Conservation (phyloP, 2,888 invertebrate genomes). For the Perdita meconis region DNA sequence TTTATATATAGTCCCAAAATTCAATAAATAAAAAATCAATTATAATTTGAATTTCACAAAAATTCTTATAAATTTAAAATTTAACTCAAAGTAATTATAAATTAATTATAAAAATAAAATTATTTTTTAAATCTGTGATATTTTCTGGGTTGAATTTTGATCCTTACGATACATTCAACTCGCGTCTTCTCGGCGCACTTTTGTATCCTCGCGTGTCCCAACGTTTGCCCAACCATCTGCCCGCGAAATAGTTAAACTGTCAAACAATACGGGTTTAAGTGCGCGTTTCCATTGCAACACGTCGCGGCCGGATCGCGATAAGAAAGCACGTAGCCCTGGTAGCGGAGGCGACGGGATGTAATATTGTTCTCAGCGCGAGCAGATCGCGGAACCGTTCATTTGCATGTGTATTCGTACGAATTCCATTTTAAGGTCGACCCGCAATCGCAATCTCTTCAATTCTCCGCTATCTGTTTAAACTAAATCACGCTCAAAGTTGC, state of each 20-base stretch:
- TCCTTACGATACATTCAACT: too few species aligned
- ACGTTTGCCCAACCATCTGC: slow-evolving; percentile 8
- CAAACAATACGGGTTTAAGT: slow-evolving; percentile 23
- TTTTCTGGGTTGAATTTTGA: too few species aligned
- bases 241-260: slow-evolving; percentile 24
- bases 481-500: slow-evolving; percentile 18
- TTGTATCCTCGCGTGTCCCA: not conserved
- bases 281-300: slow-evolving; percentile 17
- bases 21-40: too few species aligned
- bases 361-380: slow-evolving; percentile 32
- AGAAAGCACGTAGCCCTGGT: not conserved
- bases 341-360: not conserved
- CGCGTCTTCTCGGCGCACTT: too few species aligned
- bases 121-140: too few species aligned
- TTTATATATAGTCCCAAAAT: too few species aligned
- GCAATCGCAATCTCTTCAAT: slow-evolving; percentile 27
- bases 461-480: slow-evolving; percentile 22
- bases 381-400: slow-evolving; percentile 1
- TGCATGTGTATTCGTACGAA: slow-evolving; percentile 11
- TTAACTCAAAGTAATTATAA: too few species aligned
- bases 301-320: slow-evolving; percentile 18
- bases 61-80: too few species aligned
- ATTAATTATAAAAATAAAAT: too few species aligned
- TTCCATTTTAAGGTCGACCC: slow-evolving; percentile 27
- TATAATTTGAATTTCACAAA: too few species aligned